Percentiles rank a stretch among this genome's conserved stretches.
Conservation (phyloP, 2,113 vertebrate genomes). For the Parus major region DNA sequence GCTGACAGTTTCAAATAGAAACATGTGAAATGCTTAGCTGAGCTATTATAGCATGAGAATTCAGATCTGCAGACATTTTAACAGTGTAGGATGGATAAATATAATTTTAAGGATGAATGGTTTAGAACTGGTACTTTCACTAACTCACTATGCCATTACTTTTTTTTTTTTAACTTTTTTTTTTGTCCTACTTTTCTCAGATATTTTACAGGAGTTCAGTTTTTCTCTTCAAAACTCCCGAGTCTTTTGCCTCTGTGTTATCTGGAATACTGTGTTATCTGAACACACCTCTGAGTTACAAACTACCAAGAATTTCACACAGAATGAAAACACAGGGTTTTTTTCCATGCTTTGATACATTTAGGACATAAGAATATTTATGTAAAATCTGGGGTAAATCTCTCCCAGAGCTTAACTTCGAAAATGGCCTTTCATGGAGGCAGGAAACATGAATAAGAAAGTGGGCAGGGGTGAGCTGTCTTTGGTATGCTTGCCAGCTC, state of each 20-base stretch:
- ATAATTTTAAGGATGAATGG: background rate
- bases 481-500: background rate
- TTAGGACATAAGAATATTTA: background rate
- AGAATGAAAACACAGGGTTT: background rate
- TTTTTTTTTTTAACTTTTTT: background rate
- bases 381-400: background rate
- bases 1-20: background rate
- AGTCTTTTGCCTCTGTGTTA: background rate
- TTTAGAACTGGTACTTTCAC: background rate
- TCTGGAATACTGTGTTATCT: background rate
- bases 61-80: background rate
- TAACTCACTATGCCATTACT: background rate
- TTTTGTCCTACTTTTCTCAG: background rate
- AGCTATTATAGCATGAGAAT: background rate
- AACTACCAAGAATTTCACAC: background rate
- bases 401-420: background rate
- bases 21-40: background rate
- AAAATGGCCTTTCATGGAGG: background rate
- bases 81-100: background rate
- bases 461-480: background rate
- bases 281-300: background rate
- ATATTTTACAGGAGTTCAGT: background rate
- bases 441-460: background rate
- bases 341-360: background rate
- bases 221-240: background rate